Conservation (phyloP, 2,888 invertebrate species). For the Campaea margaritaria region DNA sequence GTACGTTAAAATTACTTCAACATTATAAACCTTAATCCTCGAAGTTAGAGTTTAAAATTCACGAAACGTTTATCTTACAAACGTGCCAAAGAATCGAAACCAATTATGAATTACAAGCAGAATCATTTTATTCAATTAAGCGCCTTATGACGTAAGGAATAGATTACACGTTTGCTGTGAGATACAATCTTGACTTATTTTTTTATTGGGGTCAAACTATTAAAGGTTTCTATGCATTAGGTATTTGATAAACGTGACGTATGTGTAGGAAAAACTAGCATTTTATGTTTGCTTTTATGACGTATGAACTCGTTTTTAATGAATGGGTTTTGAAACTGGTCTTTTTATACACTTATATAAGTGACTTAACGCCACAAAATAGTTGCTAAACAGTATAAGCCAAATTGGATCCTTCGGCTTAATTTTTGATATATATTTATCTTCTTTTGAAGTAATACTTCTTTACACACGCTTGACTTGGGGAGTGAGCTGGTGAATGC, state of each 20-base stretch:
- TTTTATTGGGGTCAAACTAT: slow-evolving; percentile 9
- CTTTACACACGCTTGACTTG: too few relatives aligned
- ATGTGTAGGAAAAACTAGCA: not conserved
- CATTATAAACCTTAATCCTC: not conserved
- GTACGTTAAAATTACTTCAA: not conserved
- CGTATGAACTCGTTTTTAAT: too few relatives aligned
- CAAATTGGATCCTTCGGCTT: too few relatives aligned
- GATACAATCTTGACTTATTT: slow-evolving; percentile 2
- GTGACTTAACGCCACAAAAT: too few relatives aligned
- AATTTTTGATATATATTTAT: too few relatives aligned
- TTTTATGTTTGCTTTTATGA: too few relatives aligned
- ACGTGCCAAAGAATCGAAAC: not conserved
- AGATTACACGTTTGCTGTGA: slow-evolving; percentile 1
- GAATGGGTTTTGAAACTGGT: too few relatives aligned
- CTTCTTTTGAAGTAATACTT: too few relatives aligned
- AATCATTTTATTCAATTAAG: slow-evolving; percentile 14
- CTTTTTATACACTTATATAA: too few relatives aligned
- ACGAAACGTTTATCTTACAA: not conserved
- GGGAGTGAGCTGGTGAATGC: too few relatives aligned
- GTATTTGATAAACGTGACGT: slow-evolving; percentile 7
- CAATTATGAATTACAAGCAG: slow-evolving; percentile 18
- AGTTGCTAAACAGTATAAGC: too few relatives aligned
- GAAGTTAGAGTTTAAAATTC: slow-evolving; percentile 7
- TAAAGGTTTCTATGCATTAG: not conserved
- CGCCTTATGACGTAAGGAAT: slow-evolving; percentile 12